These are phyloP conservation scores for Heterochromis multidens DNA, from an alignment of 2,113 vertebrate species.

Conservation along the genomic window DNA sequence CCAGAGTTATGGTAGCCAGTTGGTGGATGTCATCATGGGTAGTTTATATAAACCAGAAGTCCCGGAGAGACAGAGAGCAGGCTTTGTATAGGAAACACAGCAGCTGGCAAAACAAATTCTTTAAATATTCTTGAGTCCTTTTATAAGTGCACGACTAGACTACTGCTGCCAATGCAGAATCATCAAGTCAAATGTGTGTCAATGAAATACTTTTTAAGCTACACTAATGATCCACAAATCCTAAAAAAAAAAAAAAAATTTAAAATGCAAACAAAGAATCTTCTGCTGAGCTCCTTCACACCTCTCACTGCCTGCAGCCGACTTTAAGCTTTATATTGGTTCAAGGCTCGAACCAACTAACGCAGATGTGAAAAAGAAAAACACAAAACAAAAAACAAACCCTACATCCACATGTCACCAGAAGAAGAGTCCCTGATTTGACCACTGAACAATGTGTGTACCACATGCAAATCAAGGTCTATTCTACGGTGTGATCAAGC, in stretches of 20 bases:
- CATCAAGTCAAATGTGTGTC: neutral
- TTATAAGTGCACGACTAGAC: constrained; percentile 25
- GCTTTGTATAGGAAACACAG: constrained; percentile 43
- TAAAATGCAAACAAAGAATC: neutral
- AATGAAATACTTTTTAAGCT: neutral
- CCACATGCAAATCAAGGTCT: neutral
- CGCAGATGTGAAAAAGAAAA: neutral
- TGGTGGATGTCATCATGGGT: constrained; percentile 47
- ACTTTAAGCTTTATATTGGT: neutral
- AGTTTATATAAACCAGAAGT: constrained; percentile 53
- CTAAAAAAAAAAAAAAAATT: neutral
- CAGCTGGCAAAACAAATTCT: constrained; percentile 71
- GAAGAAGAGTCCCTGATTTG: neutral
- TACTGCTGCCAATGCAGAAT: constrained; percentile 5
- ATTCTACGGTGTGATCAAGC: neutral
- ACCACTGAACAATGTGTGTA: neutral
- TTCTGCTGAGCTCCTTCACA: neutral
- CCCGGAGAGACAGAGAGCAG: constrained; percentile 39
- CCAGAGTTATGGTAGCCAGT: constrained; percentile 18
- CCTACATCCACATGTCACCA: neutral
- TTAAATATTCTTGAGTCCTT: constrained; percentile 49
- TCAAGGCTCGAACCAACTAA: constrained; percentile 26
- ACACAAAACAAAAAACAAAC: neutral
- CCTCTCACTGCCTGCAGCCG: neutral
- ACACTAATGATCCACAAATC: neutral